Evolutionary conservation across 2,888 invertebrate genomes (phyloP), one percentile per base, ranked within the genome.

Genomic region (Athalia cordata): DNA sequence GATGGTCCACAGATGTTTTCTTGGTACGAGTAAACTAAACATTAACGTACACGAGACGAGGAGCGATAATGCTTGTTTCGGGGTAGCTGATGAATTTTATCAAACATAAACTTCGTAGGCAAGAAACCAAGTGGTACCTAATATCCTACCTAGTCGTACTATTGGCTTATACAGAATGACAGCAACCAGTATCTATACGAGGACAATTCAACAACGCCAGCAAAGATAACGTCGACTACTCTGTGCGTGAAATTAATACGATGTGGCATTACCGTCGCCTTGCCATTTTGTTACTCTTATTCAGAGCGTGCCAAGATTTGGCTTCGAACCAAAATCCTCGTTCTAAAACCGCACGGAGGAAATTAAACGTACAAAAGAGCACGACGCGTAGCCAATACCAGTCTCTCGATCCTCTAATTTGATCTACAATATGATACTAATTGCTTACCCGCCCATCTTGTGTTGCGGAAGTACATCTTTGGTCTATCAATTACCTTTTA

Each of bases 221-320:
- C 1, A 52, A 68, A 52, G 68, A 52, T 52, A 68, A 29, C 52
- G 29, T 29, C 9, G 29, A 68, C 11, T 55, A 29, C 29, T 55
- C n/a, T 15, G 15, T 55, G 68, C 15, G 68, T 68, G 68, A 43
- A 68, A 52, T 52, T 52, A 50, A 68, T 52, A 50, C 52, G 52
- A 50, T 68, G 52, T 52, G 68, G 68, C 55, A 52, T 13, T 47
- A 55, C 52, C 6, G 68, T 52, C 29, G 29, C 15, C 5, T 29
- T 68, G 68, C 68, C 50, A 52, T 68, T 50, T 55, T 68, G 29
- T 55, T 15, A 43, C 68, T 68, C 68, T 68, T 68, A 68, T 55
- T 68, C 68, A 68, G 68, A 68, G 68, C 68, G 68, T 68, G 55
- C 55, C 68, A 15, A 68, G 52, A 29, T 68, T 52, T 68, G 68